Evolutionary conservation across 1,140 invertebrate genomes (phyloP).

Genomic region (Acromyrmex echinatior): DNA sequence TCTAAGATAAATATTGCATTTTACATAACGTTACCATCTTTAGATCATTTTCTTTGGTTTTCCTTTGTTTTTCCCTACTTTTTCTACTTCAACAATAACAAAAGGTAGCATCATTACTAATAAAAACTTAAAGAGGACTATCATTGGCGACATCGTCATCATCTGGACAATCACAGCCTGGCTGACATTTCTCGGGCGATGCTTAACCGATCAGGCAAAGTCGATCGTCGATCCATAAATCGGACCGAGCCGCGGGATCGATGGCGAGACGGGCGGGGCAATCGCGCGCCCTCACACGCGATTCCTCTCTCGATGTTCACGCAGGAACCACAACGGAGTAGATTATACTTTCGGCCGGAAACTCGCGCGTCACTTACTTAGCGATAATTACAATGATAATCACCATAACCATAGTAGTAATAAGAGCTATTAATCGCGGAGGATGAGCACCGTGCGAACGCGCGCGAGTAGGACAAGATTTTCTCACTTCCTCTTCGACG

Average conservation of each 20-base stretch:
- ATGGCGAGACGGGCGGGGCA: slow-evolving; percentile 48
- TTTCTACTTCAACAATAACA: slow-evolving; percentile 10
- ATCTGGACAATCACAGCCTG: slow-evolving; percentile 80
- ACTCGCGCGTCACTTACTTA: slow-evolving; percentile 63
- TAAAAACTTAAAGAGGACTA: slow-evolving; percentile 49
- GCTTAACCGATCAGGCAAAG: slow-evolving; percentile 67
- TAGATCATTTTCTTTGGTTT: slow-evolving; percentile 34
- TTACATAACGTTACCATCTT: slow-evolving; percentile 2
- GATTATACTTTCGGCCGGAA: slow-evolving; percentile 68
- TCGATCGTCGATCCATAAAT: slow-evolving; percentile 56
- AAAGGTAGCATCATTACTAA: slow-evolving; percentile 19
- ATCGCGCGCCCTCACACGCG: slow-evolving; percentile 24
- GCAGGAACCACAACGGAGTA: slow-evolving; percentile 60
- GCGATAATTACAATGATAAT: slow-evolving; percentile 59
- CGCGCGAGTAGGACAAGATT: slow-evolving; percentile 10
- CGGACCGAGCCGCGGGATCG: slow-evolving; percentile 37
- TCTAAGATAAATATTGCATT: slow-evolving; percentile 34
- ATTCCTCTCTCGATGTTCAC: slow-evolving; percentile 46
- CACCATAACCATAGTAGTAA: slow-evolving; percentile 63
- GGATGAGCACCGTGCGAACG: slow-evolving; percentile 54
- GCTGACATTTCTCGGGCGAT: slow-evolving; percentile 79
- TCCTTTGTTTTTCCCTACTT: neutral
- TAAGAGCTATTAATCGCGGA: slow-evolving; percentile 53
- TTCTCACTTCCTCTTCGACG: slow-evolving; percentile 3
- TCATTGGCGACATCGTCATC: slow-evolving; percentile 43